Evolutionary conservation across 1,140 invertebrate species (phyloP).

Genomic region (Megalonaias nervosa): DNA sequence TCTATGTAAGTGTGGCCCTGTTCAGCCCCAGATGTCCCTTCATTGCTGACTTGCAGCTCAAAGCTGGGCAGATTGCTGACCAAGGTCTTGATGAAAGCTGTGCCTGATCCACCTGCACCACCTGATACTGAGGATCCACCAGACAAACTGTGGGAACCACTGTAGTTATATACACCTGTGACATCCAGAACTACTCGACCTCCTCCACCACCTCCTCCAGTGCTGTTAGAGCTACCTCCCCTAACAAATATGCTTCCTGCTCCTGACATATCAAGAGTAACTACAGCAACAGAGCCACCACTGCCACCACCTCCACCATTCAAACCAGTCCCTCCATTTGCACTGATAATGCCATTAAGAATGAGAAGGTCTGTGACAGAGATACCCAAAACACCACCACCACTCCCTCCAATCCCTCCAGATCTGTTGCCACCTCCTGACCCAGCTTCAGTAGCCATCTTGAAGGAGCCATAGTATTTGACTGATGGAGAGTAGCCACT

Average conservation of each 20-base stretch:
- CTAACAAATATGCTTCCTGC: slow-evolving; percentile 38
- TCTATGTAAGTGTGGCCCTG: slow-evolving; percentile 39
- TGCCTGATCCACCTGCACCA: slow-evolving; percentile 54
- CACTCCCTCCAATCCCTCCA: slow-evolving; percentile 39
- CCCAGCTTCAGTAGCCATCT: slow-evolving; percentile 44
- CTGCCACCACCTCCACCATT: slow-evolving; percentile 55
- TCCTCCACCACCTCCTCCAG: slow-evolving; percentile 53
- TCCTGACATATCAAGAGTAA: slow-evolving; percentile 45
- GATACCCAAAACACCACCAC: slow-evolving; percentile 50
- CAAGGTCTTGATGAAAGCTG: slow-evolving; percentile 43
- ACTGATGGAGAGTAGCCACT: slow-evolving; percentile 16
- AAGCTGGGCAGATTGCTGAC: slow-evolving; percentile 27
- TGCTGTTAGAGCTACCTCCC: slow-evolving; percentile 34
- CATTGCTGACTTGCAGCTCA: slow-evolving; percentile 46
- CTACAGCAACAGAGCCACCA: slow-evolving; percentile 41
- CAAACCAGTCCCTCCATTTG: slow-evolving; percentile 38
- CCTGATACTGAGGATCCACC: slow-evolving; percentile 46
- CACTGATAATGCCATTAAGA: slow-evolving; percentile 47
- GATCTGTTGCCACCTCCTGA: slow-evolving; percentile 49
- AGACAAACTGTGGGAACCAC: slow-evolving; percentile 39
- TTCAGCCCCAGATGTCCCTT: slow-evolving; percentile 24
- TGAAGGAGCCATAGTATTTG: slow-evolving; percentile 37
- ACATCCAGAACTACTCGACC: slow-evolving; percentile 44
- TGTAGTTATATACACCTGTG: slow-evolving; percentile 45
- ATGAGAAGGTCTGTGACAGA: slow-evolving; percentile 27